These are phyloP conservation scores for Hyperoplus immaculatus DNA, from an alignment of 2,797 vertebrate genomes.

Conservation along the genomic window DNA sequence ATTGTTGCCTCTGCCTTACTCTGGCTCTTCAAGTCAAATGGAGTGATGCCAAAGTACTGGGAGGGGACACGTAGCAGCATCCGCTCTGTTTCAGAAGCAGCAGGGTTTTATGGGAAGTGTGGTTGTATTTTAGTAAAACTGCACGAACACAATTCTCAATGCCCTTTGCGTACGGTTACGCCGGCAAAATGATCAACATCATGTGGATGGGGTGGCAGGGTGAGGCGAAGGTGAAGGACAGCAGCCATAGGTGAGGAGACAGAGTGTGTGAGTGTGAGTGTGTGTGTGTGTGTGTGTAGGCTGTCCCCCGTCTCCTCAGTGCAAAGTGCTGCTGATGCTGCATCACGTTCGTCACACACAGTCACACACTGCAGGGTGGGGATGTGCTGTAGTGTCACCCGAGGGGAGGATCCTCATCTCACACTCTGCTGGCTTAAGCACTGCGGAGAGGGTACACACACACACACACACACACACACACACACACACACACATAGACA, in stretches of 20 bases:
- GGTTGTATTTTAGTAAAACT: not conserved
- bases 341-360: constrained; percentile 25
- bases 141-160: not conserved
- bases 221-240: constrained; percentile 28
- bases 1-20: constrained; percentile 6
- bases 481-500: not conserved
- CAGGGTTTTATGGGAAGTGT: not conserved
- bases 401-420: constrained; percentile 62
- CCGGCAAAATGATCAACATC: constrained; percentile 8
- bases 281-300: not conserved
- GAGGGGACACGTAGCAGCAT: constrained; percentile 32
- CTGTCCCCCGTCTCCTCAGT: constrained; percentile 43
- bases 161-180: not conserved
- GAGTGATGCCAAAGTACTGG: constrained; percentile 23
- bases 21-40: constrained; percentile 18
- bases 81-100: constrained; percentile 8
- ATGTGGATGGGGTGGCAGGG: not conserved
- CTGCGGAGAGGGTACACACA: constrained; percentile 37
- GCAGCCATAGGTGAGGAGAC: constrained; percentile 18
- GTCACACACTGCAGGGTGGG: constrained; percentile 48
- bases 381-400: constrained; percentile 58
- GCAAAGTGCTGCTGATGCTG: constrained; percentile 65
- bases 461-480: constrained; percentile 13
- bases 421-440: constrained; percentile 60
- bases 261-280: constrained; percentile 11